phyloP scores from a whole-genome alignment of 2,888 invertebrate genomes.

The Orchesellides sinensis region DNA sequence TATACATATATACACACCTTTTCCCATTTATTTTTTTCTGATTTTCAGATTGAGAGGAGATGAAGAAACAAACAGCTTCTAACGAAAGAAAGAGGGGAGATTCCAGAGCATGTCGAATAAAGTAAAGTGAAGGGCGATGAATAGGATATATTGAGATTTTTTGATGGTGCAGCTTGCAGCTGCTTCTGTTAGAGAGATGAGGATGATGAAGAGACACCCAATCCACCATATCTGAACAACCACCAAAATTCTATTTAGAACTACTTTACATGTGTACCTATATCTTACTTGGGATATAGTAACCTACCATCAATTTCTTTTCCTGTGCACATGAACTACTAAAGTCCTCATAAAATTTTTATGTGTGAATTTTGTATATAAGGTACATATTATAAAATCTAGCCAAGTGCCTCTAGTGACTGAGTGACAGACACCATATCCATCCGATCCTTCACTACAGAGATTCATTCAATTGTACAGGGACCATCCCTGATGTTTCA shows the following conservation, averaged over 20 bases:
- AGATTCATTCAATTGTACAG: neutral
- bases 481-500: neutral
- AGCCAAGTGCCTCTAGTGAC: slow-evolving; percentile 20
- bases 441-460: neutral
- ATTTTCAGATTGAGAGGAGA: slow-evolving; percentile 31
- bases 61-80: slow-evolving; percentile 39
- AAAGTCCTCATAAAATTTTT: too few relatives aligned
- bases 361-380: slow-evolving; percentile 9
- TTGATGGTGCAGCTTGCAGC: slow-evolving; percentile 53
- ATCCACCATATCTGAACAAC: neutral
- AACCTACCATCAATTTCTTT: too few relatives aligned
- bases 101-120: slow-evolving; percentile 56
- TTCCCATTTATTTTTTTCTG: slow-evolving; percentile 35
- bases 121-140: slow-evolving; percentile 34
- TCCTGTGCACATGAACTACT: too few relatives aligned
- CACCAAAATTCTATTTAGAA: slow-evolving; percentile 1
- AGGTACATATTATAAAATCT: neutral
- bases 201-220: slow-evolving; percentile 44
- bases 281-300: too few relatives aligned
- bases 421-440: slow-evolving; percentile 15
- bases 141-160: slow-evolving; percentile 47
- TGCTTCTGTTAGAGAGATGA: slow-evolving; percentile 27
- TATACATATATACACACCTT: slow-evolving; percentile 71
- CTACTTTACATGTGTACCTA: too few relatives aligned
- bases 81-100: slow-evolving; percentile 6